Conservation (phyloP, 2,113 vertebrate species). For the Microtus richardsoni region DNA sequence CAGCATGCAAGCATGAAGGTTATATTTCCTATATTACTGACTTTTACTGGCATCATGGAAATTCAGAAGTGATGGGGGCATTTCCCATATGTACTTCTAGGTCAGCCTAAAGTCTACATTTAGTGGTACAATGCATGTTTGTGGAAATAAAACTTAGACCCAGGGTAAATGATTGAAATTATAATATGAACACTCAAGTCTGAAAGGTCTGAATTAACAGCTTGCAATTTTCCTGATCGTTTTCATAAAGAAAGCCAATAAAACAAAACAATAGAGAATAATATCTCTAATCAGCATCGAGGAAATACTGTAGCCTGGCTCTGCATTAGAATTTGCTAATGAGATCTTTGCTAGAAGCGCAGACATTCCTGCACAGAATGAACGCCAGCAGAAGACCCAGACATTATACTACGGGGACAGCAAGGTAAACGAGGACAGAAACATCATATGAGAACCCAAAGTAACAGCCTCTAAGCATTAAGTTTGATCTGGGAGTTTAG, state of each 20-base stretch:
- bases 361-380: constrained; percentile 59
- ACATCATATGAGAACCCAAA: neutral
- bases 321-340: neutral
- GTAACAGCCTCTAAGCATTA: no score
- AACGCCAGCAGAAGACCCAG: constrained; percentile 52
- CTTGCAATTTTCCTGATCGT: constrained; percentile 70
- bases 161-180: accelerated
- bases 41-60: neutral
- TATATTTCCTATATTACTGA: neutral
- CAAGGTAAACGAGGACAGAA: neutral
- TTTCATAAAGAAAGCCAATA: constrained; percentile 25
- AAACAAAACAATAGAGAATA: neutral
- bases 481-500: neutral
- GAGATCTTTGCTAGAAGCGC: constrained; percentile 42
- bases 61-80: neutral
- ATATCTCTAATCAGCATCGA: neutral
- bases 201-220: constrained; percentile 62
- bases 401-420: constrained; percentile 49
- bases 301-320: constrained; percentile 18
- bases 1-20: neutral
- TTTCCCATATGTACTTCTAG: neutral
- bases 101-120: neutral
- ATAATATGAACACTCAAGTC: constrained; percentile 50
- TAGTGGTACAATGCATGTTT: neutral
- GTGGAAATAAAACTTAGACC: constrained; percentile 10